Conservation (phyloP, 2,888 invertebrate genomes). For the Endomychus coccineus region DNA sequence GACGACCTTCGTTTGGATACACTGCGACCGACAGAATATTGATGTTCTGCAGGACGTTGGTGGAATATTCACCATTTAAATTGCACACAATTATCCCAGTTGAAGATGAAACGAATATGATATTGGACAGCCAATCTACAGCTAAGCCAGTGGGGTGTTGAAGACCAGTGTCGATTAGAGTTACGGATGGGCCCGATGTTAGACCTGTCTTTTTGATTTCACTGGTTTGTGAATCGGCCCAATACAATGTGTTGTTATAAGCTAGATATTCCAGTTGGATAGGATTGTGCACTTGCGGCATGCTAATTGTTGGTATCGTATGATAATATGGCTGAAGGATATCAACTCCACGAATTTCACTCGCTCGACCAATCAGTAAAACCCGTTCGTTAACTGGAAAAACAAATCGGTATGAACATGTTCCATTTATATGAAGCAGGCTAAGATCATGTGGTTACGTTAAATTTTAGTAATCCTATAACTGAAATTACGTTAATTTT, state of each 20-base stretch:
- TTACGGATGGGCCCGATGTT: conserved; percentile 60
- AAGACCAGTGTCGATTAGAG: conserved; percentile 65
- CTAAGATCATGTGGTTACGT: too few species aligned
- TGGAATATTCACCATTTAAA: conserved; percentile 63
- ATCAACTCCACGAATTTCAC: conserved; percentile 79
- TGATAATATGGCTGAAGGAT: conserved; percentile 66
- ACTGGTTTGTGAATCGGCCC: conserved; percentile 69
- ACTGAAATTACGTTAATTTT: too few species aligned
- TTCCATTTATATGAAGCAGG: too few species aligned
- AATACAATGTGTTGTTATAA: conserved; percentile 60
- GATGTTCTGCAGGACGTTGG: conserved; percentile 39
- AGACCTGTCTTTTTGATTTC: conserved; percentile 66
- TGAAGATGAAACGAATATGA: conserved; percentile 63
- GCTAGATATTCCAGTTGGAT: conserved; percentile 64
- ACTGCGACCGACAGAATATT: conserved; percentile 61
- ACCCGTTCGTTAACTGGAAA: conserved; percentile 68
- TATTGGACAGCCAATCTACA: conserved; percentile 73
- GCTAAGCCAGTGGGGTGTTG: conserved; percentile 64
- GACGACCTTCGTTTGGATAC: conserved; percentile 55
- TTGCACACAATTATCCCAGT: conserved; percentile 62
- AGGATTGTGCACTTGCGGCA: conserved; percentile 63
- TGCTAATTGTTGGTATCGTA: conserved; percentile 73
- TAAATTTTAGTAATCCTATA: too few species aligned
- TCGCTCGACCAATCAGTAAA: conserved; percentile 64
- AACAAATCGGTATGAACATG: too few species aligned